phyloP scores from a whole-genome alignment of 2,113 vertebrate genomes.

The Austrofundulus limnaeus region DNA sequence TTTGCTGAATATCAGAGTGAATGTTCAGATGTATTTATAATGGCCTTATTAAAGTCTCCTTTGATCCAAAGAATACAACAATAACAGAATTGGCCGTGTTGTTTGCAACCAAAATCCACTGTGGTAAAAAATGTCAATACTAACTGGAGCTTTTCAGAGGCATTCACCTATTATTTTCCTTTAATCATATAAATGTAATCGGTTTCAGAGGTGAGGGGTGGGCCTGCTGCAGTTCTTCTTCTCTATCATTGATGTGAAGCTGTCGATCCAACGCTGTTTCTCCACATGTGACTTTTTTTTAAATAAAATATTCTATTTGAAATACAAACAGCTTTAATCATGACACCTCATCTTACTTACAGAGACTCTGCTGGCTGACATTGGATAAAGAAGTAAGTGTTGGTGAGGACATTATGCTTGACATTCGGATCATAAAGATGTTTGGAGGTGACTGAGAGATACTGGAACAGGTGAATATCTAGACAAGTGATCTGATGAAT shows the following conservation, averaged over 20 bases:
- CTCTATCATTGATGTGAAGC: constrained; percentile 58
- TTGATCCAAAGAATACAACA: constrained; percentile 81
- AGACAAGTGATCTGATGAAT: constrained; percentile 59
- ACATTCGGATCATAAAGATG: constrained; percentile 36
- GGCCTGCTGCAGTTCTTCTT: constrained; percentile 18
- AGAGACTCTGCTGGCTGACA: constrained; percentile 55
- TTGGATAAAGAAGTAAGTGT: constrained; percentile 41
- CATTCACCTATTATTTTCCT: constrained; percentile 60
- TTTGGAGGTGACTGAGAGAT: constrained; percentile 56
- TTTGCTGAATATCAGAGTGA: constrained; percentile 81
- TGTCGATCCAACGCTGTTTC: constrained; percentile 39
- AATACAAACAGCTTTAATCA: constrained; percentile 74
- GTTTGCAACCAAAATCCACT: constrained; percentile 51
- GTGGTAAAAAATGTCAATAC: constrained; percentile 60
- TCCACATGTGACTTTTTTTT: constrained; percentile 38
- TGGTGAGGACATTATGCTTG: constrained; percentile 16
- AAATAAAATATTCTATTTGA: constrained; percentile 79
- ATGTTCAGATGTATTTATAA: constrained; percentile 84
- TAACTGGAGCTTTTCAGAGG: constrained; percentile 37
- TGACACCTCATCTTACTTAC: constrained; percentile 59
- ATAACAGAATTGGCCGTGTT: constrained; percentile 67
- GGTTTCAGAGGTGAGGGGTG: constrained; percentile 34
- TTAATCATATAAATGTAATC: constrained; percentile 63
- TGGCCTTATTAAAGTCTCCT: constrained; percentile 80
- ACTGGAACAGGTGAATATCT: constrained; percentile 45